phyloP scores from a whole-genome alignment of 2,888 invertebrate genomes.

The Cryptosula pallasiana region DNA sequence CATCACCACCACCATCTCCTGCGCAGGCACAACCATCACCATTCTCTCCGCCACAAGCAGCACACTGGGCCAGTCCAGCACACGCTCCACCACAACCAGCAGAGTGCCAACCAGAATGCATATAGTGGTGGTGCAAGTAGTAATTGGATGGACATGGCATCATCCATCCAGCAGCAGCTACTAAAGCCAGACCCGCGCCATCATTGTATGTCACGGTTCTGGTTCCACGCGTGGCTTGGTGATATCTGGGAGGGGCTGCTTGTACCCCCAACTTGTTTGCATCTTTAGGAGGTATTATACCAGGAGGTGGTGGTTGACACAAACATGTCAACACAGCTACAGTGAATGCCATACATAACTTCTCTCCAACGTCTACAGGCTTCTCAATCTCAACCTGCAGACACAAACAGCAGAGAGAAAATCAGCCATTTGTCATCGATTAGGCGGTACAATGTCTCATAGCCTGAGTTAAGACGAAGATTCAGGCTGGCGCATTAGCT shows the following conservation, averaged over 20 bases:
- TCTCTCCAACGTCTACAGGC: constrained; percentile 51
- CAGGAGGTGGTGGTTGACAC: constrained; percentile 53
- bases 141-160: constrained; percentile 47
- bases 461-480: no score
- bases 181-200: constrained; percentile 44
- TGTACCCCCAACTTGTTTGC: constrained; percentile 20
- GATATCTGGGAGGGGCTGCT: constrained; percentile 23
- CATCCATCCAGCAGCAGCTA: constrained; percentile 55
- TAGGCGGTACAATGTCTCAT: no score
- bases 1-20: constrained; percentile 28
- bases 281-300: background rate
- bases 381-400: background rate
- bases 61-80: constrained; percentile 35
- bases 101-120: constrained; percentile 28
- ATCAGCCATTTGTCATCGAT: no score
- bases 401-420: no score
- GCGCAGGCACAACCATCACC: constrained; percentile 19
- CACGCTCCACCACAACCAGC: constrained; percentile 35
- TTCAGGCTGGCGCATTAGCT: no score
- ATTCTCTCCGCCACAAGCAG: constrained; percentile 21
- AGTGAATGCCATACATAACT: constrained; percentile 54
- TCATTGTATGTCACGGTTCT: constrained; percentile 35
- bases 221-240: constrained; percentile 27
- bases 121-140: constrained; percentile 32
- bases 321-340: constrained; percentile 56